phyloP scores from a whole-genome alignment of 2,888 invertebrate genomes.

The Caradrina kadenii region DNA sequence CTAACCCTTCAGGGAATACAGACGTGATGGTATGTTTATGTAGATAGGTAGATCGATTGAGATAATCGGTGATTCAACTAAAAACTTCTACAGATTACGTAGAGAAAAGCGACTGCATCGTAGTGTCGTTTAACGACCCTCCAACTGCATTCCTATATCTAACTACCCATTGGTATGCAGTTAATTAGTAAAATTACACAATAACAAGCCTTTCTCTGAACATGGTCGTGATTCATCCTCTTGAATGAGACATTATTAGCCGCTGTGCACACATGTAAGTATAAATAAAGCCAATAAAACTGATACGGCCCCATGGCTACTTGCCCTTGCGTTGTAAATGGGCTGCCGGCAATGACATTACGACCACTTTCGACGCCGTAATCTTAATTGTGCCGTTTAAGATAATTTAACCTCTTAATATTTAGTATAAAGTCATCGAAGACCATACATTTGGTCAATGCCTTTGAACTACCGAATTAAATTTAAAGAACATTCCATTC shows the following conservation, averaged over 20 bases:
- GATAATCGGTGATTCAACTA: not conserved
- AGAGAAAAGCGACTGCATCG: not conserved
- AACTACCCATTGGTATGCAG: slow-evolving; percentile 36
- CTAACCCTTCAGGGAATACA: too few species aligned
- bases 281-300: slow-evolving; percentile 67
- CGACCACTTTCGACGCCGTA: slow-evolving; percentile 76
- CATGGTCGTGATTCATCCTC: slow-evolving; percentile 55
- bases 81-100: not conserved
- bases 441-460: slow-evolving; percentile 65
- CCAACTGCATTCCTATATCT: slow-evolving; percentile 12
- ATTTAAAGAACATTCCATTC: slow-evolving; percentile 33
- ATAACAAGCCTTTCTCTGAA: slow-evolving; percentile 41
- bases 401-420: slow-evolving; percentile 75
- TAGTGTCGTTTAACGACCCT: not conserved
- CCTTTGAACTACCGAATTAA: slow-evolving; percentile 56
- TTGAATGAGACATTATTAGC: slow-evolving; percentile 60
- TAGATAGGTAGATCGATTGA: too few species aligned
- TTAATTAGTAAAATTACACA: slow-evolving; percentile 44
- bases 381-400: slow-evolving; percentile 81
- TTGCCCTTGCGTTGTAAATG: slow-evolving; percentile 74
- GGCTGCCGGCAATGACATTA: slow-evolving; percentile 74
- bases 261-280: slow-evolving; percentile 60
- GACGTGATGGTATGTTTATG: too few species aligned
- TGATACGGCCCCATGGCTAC: slow-evolving; percentile 58
- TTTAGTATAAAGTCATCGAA: slow-evolving; percentile 74